phyloP scores from a whole-genome alignment of 2,113 vertebrate genomes.

The Pandion haliaetus region DNA sequence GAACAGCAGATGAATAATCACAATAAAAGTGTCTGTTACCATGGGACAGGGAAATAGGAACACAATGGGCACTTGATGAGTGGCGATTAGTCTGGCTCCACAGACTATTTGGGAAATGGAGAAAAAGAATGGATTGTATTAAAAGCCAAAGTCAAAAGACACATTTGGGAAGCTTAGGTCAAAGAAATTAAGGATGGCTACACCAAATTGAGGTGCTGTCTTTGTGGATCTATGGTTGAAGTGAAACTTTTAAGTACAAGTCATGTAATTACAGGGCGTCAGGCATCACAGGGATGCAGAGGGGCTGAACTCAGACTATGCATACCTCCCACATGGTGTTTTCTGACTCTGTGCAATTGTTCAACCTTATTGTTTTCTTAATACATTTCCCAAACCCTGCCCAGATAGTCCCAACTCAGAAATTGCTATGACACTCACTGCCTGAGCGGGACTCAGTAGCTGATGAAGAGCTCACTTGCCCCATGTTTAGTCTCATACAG shows the following conservation, averaged over 20 bases:
- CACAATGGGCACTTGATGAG: constrained; percentile 56
- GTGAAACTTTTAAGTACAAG: constrained; percentile 3
- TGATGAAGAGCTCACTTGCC: neutral
- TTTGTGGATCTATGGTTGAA: neutral
- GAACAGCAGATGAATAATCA: constrained; percentile 45
- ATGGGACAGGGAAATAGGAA: constrained; percentile 44
- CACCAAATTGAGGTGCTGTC: constrained; percentile 5
- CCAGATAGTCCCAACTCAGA: neutral
- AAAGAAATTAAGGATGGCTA: constrained; percentile 29
- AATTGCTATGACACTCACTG: neutral
- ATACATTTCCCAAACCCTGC: neutral
- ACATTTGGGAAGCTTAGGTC: constrained; percentile 47
- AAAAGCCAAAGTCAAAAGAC: constrained; percentile 37
- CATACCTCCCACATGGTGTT: constrained; percentile 1
- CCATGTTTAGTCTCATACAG: neutral
- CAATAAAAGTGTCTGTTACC: constrained; percentile 59
- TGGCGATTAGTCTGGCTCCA: constrained; percentile 54
- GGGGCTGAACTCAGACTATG: neutral
- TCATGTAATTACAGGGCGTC: constrained; percentile 28
- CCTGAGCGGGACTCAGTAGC: neutral
- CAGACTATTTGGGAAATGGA: constrained; percentile 41
- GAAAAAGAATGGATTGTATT: constrained; percentile 39
- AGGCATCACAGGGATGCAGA: neutral
- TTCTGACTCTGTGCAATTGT: neutral
- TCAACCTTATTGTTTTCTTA: neutral